Evolutionary conservation across 2,888 invertebrate species (phyloP).

Genomic region (Eilema caniola): DNA sequence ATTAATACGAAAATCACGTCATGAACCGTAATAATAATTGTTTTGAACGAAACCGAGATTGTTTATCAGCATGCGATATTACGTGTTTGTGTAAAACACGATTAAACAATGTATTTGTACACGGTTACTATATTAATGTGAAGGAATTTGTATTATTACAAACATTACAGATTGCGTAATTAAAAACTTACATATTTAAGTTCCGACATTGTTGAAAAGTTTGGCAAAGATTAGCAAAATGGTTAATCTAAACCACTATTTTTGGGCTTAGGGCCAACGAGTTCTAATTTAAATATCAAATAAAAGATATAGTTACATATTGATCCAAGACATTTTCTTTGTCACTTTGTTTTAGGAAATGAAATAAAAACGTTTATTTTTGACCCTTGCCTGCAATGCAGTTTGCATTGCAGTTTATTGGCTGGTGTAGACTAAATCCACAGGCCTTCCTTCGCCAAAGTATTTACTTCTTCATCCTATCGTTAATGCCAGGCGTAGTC

Average conservation of each 20-base stretch:
- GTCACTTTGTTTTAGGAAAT: too few species aligned
- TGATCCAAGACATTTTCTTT: too few species aligned
- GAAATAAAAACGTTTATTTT: too few species aligned
- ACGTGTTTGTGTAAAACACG: conserved; percentile 35
- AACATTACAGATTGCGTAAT: background rate
- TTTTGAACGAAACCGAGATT: conserved; percentile 28
- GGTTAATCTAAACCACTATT: background rate
- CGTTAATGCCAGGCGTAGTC: too few species aligned
- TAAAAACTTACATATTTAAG: background rate
- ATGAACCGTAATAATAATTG: conserved; percentile 31
- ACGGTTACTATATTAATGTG: conserved; percentile 2
- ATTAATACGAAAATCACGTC: conserved; percentile 42
- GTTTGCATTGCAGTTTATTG: too few species aligned
- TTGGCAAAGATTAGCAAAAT: background rate
- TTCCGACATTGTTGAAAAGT: background rate
- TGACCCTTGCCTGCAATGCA: too few species aligned
- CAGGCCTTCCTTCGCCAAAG: too few species aligned
- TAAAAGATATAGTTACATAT: too few species aligned
- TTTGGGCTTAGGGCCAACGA: background rate
- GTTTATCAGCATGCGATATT: conserved; percentile 42
- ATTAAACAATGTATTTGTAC: conserved; percentile 5
- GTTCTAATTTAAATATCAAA: background rate
- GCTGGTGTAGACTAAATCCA: too few species aligned
- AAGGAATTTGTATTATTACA: background rate
- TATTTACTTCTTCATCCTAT: too few species aligned